A percentile compares a stretch with the other conserved stretches of the same genome.
Evolutionary conservation across 2,888 invertebrate species (phyloP).

Genomic region (Tuberolachnus salignus): DNA sequence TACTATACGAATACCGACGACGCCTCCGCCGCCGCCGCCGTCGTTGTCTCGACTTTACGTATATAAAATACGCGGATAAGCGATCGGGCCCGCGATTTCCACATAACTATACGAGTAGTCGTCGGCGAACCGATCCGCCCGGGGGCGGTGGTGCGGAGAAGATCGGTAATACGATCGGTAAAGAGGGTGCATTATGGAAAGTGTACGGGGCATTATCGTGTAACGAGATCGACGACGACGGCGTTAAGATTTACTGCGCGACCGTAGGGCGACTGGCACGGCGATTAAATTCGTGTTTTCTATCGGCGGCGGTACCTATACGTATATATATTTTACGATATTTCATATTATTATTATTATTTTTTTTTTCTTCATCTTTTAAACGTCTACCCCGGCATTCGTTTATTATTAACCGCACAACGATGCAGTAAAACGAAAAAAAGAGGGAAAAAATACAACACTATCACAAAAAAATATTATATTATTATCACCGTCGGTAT

Average conservation of each 20-base stretch:
- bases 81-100: background rate
- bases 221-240: constrained; percentile 13
- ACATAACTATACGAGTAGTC: background rate
- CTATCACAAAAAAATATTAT: no score
- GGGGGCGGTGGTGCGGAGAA: background rate
- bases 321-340: no score
- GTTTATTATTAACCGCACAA: no score
- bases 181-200: constrained; percentile 35
- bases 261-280: background rate
- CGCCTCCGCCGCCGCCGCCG: background rate
- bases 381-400: background rate
- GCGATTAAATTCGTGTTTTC: background rate
- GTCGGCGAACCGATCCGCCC: background rate
- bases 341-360: no score
- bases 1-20: background rate
- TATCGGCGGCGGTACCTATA: no score
- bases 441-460: no score
- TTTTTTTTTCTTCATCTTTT: no score
- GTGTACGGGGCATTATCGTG: background rate
- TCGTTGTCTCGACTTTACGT: no score
- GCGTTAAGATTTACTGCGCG: background rate
- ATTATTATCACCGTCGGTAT: no score
- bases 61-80: background rate
- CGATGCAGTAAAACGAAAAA: no score
- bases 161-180: background rate